A percentile compares a stretch with the other conserved stretches of the same genome.
Evolutionary conservation across 2,113 vertebrate species (phyloP).

Genomic region (Lota lota): DNA sequence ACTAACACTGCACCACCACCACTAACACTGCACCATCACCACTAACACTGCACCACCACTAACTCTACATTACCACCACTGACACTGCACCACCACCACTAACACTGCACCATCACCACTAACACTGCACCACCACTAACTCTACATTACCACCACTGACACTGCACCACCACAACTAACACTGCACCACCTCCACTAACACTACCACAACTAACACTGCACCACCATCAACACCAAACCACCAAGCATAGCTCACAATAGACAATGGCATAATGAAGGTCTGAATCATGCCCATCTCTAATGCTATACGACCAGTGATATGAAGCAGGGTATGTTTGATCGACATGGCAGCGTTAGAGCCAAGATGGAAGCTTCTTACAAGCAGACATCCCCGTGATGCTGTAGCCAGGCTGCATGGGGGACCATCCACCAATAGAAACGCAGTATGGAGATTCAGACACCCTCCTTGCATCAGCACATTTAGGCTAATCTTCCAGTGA

Average conservation of each 20-base stretch:
- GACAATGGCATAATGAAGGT: conserved; percentile 41
- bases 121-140: too few relatives aligned
- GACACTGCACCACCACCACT: too few relatives aligned
- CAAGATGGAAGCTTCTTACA: conserved; percentile 52
- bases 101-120: too few relatives aligned
- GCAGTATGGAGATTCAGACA: conserved; percentile 35
- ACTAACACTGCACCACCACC: too few relatives aligned
- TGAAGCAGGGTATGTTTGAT: conserved; percentile 39
- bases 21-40: too few relatives aligned
- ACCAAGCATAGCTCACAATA: conserved; percentile 19
- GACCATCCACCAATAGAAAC: conserved; percentile 54
- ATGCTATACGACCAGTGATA: conserved; percentile 41
- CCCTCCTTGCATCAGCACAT: conserved; percentile 60
- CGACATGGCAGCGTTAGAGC: conserved; percentile 42
- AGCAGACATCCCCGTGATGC: conserved; percentile 32
- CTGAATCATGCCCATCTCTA: conserved; percentile 35
- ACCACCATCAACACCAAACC: conserved; percentile 3
- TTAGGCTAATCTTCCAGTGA: conserved; percentile 48
- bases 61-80: too few relatives aligned
- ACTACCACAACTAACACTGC: conserved; percentile 33
- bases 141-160: too few relatives aligned
- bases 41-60: too few relatives aligned
- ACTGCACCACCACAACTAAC: too few relatives aligned
- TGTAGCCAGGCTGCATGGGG: conserved; percentile 60
- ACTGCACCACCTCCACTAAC: too few relatives aligned